These are phyloP conservation scores for Drosophila cognata DNA, from an alignment of 2,888 invertebrate species.

Conservation along the genomic window DNA sequence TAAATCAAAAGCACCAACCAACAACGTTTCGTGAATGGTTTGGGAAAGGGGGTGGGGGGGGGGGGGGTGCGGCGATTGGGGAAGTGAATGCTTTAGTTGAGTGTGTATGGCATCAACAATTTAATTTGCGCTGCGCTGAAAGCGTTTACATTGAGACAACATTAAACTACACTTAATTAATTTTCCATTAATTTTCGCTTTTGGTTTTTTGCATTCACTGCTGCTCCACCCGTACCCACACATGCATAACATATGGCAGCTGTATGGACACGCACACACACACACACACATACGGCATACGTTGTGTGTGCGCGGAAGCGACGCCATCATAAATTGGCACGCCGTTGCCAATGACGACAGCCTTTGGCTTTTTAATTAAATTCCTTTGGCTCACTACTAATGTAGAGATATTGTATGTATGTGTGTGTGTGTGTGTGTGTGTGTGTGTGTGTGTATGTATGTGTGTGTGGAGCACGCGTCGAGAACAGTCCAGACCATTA, in stretches of 20 bases:
- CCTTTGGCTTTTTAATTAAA: conserved; percentile 57
- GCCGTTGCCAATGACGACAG: conserved; percentile 48
- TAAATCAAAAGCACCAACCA: conserved; percentile 64
- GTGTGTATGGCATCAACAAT: conserved; percentile 60
- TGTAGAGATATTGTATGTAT: conserved; percentile 7
- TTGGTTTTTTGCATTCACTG: conserved; percentile 31
- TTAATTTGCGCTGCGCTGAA: conserved; percentile 74
- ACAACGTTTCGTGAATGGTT: conserved; percentile 1
- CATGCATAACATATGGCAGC: neutral
- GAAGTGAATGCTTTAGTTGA: neutral
- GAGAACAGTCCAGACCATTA: conserved; percentile 30
- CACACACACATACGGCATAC: conserved; percentile 25
- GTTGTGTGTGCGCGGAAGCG: conserved; percentile 14
- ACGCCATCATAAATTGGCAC: conserved; percentile 68
- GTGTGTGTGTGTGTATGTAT: neutral
- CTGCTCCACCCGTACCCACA: neutral
- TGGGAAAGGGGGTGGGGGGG: no score
- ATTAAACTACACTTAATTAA: conserved; percentile 77
- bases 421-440: neutral
- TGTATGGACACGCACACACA: neutral
- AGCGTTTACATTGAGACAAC: conserved; percentile 78
- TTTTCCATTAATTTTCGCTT: conserved; percentile 75
- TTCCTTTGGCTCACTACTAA: conserved; percentile 50
- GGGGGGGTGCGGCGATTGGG: neutral
- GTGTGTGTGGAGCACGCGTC: neutral